These are phyloP conservation scores for Adoxophyes honmai DNA, from an alignment of 1,140 invertebrate genomes.

Conservation along the genomic window DNA sequence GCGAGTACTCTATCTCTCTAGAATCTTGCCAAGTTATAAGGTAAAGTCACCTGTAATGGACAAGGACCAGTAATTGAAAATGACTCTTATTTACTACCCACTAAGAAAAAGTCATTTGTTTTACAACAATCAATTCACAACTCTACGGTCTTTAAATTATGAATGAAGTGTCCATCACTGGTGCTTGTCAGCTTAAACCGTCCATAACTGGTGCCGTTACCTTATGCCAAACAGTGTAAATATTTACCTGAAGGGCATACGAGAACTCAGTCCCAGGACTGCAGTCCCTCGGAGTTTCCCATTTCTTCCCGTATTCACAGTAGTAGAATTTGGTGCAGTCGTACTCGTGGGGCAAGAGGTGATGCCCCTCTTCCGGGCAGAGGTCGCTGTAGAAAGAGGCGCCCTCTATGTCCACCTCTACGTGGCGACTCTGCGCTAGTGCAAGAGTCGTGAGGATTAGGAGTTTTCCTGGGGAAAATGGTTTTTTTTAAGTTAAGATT, in stretches of 20 bases:
- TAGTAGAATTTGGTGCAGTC: conserved; percentile 62
- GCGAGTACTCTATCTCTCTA: too few species aligned
- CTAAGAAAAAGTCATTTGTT: too few species aligned
- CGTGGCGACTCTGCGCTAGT: conserved; percentile 27
- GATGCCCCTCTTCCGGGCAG: conserved; percentile 31
- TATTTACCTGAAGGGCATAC: conserved; percentile 37
- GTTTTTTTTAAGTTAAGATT: background rate
- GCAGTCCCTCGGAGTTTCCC: conserved; percentile 30
- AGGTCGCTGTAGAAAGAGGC: background rate
- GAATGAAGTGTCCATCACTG: too few species aligned
- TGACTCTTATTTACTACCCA: too few species aligned
- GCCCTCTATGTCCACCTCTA: background rate
- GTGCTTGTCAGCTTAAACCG: too few species aligned
- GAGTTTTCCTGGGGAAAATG: conserved; percentile 33
- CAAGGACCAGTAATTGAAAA: too few species aligned
- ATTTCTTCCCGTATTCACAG: conserved; percentile 46
- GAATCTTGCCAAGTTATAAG: too few species aligned
- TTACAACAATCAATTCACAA: too few species aligned
- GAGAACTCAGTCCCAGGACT: conserved; percentile 49
- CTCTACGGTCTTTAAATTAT: too few species aligned
- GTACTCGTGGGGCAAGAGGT: conserved; percentile 49
- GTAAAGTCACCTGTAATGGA: too few species aligned
- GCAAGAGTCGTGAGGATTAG: conserved; percentile 35
- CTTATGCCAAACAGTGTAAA: too few species aligned
- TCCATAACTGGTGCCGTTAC: too few species aligned